phyloP scores from a whole-genome alignment of 2,797 vertebrate species.

The Tragopan temminckii region DNA sequence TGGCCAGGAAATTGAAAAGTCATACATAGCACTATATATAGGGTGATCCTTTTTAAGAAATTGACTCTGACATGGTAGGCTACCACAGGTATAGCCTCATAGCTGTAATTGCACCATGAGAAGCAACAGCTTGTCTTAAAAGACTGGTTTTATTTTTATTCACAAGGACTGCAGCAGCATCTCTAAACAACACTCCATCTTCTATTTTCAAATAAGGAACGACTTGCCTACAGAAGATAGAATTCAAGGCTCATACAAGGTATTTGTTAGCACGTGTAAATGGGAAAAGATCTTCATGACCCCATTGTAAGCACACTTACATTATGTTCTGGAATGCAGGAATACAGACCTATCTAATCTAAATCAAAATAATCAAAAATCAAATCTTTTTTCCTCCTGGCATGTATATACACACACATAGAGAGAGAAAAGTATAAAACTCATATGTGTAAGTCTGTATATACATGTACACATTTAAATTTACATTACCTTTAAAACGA shows the following conservation, averaged over 20 bases:
- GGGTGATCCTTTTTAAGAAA: background rate
- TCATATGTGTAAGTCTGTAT: background rate
- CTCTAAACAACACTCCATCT: background rate
- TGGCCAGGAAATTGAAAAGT: background rate
- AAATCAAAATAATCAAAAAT: background rate
- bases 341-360: background rate
- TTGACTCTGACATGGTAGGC: background rate
- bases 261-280: accelerated
- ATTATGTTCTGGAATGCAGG: background rate
- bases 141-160: background rate
- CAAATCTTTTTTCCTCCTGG: background rate
- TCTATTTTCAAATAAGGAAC: background rate
- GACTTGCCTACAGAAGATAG: background rate
- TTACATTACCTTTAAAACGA: background rate
- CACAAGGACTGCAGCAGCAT: background rate
- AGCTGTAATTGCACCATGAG: background rate
- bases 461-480: background rate
- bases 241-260: background rate
- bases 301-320: background rate
- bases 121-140: background rate
- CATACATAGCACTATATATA: background rate
- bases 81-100: background rate
- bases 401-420: background rate
- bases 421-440: background rate
- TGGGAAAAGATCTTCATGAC: background rate